A percentile compares a stretch with the other conserved stretches of the same genome.
These are phyloP conservation scores for Amphiprion ocellaris DNA, from an alignment of 2,113 vertebrate species.

Conservation along the genomic window DNA sequence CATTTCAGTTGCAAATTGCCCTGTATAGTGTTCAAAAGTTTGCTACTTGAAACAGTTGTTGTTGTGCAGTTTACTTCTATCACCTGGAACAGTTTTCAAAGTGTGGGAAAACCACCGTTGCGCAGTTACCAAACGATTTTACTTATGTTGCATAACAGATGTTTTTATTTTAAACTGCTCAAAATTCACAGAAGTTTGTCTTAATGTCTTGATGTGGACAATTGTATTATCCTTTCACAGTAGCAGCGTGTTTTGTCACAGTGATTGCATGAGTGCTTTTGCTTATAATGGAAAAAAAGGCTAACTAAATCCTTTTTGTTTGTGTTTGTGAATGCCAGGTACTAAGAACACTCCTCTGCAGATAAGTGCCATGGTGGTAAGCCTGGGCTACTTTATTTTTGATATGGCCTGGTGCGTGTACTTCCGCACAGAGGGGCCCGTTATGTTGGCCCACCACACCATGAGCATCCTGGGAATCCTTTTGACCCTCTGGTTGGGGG, in stretches of 20 bases:
- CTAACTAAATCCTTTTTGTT: conserved; percentile 9
- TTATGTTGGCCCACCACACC: conserved; percentile 96
- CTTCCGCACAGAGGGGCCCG: conserved; percentile 92
- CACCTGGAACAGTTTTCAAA: too few relatives aligned
- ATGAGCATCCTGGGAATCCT: conserved; percentile 95
- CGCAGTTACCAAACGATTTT: too few relatives aligned
- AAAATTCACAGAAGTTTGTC: too few relatives aligned
- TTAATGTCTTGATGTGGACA: too few relatives aligned
- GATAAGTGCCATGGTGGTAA: conserved; percentile 89
- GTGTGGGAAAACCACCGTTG: too few relatives aligned
- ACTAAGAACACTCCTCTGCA: conserved; percentile 93
- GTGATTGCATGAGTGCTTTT: neutral
- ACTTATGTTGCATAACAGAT: too few relatives aligned
- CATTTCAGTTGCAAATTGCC: too few relatives aligned
- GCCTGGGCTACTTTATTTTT: conserved; percentile 96
- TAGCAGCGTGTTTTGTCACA: too few relatives aligned
- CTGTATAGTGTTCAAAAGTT: too few relatives aligned
- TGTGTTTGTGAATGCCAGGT: conserved; percentile 79
- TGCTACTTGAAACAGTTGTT: neutral
- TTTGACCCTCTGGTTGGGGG: conserved; percentile 89
- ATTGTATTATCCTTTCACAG: too few relatives aligned
- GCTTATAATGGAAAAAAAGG: neutral
- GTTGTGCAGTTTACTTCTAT: neutral
- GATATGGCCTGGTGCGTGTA: conserved; percentile 96
- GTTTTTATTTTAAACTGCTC: too few relatives aligned